These are phyloP conservation scores for Crossocerus cetratus DNA, from an alignment of 2,888 invertebrate genomes.

Conservation along the genomic window DNA sequence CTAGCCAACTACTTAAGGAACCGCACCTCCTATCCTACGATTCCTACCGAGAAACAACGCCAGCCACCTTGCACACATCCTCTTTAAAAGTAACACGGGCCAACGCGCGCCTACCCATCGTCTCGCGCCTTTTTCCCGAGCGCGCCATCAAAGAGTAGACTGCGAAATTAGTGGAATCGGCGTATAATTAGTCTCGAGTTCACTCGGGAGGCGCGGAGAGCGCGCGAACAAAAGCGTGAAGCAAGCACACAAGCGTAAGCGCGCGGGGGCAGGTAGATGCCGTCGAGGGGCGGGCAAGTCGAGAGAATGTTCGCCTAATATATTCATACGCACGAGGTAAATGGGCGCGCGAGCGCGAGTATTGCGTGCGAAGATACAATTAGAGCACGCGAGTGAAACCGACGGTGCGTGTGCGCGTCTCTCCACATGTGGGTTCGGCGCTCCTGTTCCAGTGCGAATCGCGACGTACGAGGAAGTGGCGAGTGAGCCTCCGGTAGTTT, in stretches of 20 bases:
- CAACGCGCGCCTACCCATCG: neutral
- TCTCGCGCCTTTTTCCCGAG: neutral
- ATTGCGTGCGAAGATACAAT: conserved; percentile 3
- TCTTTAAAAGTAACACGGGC: neutral
- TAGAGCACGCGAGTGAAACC: too few relatives aligned
- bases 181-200: conserved; percentile 5
- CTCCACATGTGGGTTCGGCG: too few relatives aligned
- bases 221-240: neutral
- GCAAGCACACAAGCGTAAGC: neutral
- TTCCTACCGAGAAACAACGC: neutral
- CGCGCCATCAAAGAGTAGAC: neutral
- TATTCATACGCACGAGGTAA: conserved; percentile 13
- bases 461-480: too few relatives aligned
- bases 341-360: neutral
- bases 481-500: too few relatives aligned
- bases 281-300: neutral
- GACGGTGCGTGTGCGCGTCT: too few relatives aligned
- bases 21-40: neutral
- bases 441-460: too few relatives aligned
- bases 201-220: neutral
- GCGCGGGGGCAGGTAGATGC: neutral
- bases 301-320: neutral
- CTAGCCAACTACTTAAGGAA: neutral
- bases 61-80: neutral
- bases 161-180: conserved; percentile 3